These are phyloP conservation scores for Dasyprocta punctata DNA, from an alignment of 2,113 vertebrate genomes.

Conservation along the genomic window DNA sequence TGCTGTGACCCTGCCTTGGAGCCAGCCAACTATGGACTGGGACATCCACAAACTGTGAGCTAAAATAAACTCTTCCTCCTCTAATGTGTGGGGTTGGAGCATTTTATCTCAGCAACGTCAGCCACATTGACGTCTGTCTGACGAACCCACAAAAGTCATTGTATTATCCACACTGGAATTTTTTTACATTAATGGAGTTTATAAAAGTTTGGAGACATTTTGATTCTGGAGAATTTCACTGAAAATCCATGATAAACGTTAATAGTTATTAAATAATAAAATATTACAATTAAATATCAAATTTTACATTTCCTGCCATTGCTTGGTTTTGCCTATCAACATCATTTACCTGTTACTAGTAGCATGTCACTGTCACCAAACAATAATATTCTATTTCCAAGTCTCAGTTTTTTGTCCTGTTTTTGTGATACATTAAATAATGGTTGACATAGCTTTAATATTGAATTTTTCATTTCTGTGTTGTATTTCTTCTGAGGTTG, in stretches of 20 bases:
- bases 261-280: constrained; percentile 42
- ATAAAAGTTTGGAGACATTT: not conserved
- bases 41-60: not conserved
- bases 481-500: not conserved
- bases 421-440: constrained; percentile 22
- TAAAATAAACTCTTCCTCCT: not conserved
- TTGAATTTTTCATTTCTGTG: not conserved
- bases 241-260: not conserved
- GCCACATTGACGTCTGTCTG: not conserved
- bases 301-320: constrained; percentile 78
- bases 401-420: not conserved
- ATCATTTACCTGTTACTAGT: constrained; percentile 77
- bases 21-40: not conserved
- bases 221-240: not conserved
- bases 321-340: constrained; percentile 76
- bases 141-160: not conserved
- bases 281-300: constrained; percentile 78
- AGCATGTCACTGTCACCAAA: constrained; percentile 73
- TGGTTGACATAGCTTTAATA: not conserved
- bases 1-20: not conserved
- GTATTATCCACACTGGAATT: not conserved
- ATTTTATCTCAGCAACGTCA: not conserved
- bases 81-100: not conserved
- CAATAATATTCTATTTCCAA: constrained; percentile 70
- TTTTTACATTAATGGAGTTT: not conserved